These are phyloP conservation scores for Drosophila fuyamai DNA, from an alignment of 1,140 invertebrate genomes.

Conservation along the genomic window DNA sequence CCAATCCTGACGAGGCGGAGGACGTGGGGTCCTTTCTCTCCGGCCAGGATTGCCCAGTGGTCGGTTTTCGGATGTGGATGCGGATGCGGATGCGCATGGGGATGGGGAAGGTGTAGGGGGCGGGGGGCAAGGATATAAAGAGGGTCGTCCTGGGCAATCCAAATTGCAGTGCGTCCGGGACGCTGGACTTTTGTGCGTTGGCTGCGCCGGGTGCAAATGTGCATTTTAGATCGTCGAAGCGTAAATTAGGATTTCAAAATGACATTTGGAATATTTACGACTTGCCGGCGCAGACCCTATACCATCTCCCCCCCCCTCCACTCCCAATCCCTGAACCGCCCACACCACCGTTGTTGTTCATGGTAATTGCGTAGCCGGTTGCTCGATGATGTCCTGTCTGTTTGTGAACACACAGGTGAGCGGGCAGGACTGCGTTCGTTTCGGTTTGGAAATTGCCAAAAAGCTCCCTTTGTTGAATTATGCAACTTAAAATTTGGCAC, in stretches of 20 bases:
- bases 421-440: conserved; percentile 20
- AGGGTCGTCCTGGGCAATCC: conserved; percentile 2
- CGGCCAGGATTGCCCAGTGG: conserved; percentile 49
- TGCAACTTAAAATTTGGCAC: conserved; percentile 80
- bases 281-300: conserved; percentile 59
- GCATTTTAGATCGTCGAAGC: conserved; percentile 84
- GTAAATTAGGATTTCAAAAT: conserved; percentile 85
- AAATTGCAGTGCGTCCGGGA: conserved; percentile 71
- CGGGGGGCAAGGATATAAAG: not conserved
- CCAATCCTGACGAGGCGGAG: conserved; percentile 70
- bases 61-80: not conserved
- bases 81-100: not conserved
- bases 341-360: conserved; percentile 65
- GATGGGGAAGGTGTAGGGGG: too few species aligned
- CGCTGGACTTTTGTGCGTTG: conserved; percentile 58
- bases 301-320: not conserved
- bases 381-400: conserved; percentile 50
- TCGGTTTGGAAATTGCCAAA: conserved; percentile 35
- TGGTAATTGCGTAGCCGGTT: conserved; percentile 75
- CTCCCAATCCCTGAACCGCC: not conserved
- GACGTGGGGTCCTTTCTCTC: conserved; percentile 26
- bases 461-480: conserved; percentile 78
- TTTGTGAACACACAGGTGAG: conserved; percentile 46
- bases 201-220: conserved; percentile 70
- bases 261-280: conserved; percentile 85